These are phyloP conservation scores for Zaprionus tsacasi DNA, from an alignment of 1,140 invertebrate species.

Conservation along the genomic window DNA sequence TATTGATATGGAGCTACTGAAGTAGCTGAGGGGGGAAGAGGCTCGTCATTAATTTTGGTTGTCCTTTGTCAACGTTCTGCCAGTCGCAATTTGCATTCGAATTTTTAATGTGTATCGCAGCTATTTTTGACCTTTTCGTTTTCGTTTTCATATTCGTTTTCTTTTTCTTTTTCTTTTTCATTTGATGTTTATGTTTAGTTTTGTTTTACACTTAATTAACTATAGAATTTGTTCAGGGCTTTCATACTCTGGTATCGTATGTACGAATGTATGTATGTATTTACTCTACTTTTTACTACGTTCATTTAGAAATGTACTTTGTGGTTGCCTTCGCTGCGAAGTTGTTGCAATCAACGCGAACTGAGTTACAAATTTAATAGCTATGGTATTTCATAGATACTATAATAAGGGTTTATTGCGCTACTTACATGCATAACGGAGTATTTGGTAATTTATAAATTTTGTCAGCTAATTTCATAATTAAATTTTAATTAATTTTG, in stretches of 20 bases:
- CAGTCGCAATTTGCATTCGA: slow-evolving; percentile 52
- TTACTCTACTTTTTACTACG: slow-evolving; percentile 62
- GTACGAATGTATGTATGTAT: slow-evolving; percentile 9
- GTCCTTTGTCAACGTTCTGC: slow-evolving; percentile 44
- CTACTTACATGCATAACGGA: slow-evolving; percentile 74
- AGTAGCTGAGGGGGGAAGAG: background rate
- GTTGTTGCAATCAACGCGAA: slow-evolving; percentile 49
- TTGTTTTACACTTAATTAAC: slow-evolving; percentile 47
- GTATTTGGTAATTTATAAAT: slow-evolving; percentile 37
- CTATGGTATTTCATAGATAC: slow-evolving; percentile 40
- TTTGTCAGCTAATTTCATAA: slow-evolving; percentile 21
- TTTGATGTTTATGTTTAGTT: slow-evolving; percentile 36
- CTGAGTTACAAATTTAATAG: slow-evolving; percentile 36
- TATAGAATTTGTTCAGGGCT: slow-evolving; percentile 20
- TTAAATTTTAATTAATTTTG: slow-evolving; percentile 61
- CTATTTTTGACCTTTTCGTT: slow-evolving; percentile 82
- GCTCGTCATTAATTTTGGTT: slow-evolving; percentile 48
- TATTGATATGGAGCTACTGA: slow-evolving; percentile 13
- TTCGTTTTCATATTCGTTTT: slow-evolving; percentile 54
- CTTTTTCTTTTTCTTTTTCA: slow-evolving; percentile 44
- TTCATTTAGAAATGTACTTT: slow-evolving; percentile 73
- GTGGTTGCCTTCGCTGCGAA: slow-evolving; percentile 41
- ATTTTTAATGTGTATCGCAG: slow-evolving; percentile 78
- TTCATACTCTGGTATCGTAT: background rate
- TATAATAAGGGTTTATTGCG: slow-evolving; percentile 55